Percentiles rank a stretch among this genome's conserved stretches.
Evolutionary conservation across 2,113 vertebrate species (phyloP).

Genomic region (Silurus asotus): DNA sequence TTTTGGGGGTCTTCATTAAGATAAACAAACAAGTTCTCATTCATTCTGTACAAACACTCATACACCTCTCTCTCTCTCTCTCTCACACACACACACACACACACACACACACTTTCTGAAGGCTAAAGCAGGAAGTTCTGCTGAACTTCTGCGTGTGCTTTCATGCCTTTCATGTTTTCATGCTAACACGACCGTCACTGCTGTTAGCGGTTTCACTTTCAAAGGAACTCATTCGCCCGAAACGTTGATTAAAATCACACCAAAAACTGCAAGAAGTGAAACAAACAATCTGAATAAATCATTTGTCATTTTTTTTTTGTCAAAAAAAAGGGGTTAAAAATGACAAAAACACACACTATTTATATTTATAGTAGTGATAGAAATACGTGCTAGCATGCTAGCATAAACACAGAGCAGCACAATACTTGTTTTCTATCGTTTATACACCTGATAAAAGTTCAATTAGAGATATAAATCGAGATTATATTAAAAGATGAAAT

Average conservation of each 20-base stretch:
- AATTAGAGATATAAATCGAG: too few species aligned
- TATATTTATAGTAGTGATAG: not conserved
- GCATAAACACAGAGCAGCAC: too few species aligned
- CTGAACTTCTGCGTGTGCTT: conserved; percentile 3
- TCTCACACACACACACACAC: not conserved
- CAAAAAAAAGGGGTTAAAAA: not conserved
- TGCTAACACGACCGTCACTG: not conserved
- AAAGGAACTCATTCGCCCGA: too few species aligned
- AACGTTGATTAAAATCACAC: not conserved
- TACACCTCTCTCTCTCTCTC: not conserved
- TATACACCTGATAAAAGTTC: too few species aligned
- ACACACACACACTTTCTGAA: conserved; percentile 4
- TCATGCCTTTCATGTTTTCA: not conserved
- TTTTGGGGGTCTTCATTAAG: not conserved
- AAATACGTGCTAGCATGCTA: too few species aligned
- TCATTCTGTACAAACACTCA: not conserved
- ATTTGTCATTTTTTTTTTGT: not conserved
- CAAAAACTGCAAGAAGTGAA: not conserved
- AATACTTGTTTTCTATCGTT: too few species aligned
- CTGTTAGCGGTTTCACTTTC: not conserved
- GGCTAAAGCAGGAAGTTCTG: conserved; percentile 33
- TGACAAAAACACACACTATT: not conserved
- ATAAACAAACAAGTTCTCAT: not conserved
- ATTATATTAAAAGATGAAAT: too few species aligned
- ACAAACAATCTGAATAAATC: not conserved